Conservation (phyloP, 2,113 vertebrate genomes). For the Alethe diademata region DNA sequence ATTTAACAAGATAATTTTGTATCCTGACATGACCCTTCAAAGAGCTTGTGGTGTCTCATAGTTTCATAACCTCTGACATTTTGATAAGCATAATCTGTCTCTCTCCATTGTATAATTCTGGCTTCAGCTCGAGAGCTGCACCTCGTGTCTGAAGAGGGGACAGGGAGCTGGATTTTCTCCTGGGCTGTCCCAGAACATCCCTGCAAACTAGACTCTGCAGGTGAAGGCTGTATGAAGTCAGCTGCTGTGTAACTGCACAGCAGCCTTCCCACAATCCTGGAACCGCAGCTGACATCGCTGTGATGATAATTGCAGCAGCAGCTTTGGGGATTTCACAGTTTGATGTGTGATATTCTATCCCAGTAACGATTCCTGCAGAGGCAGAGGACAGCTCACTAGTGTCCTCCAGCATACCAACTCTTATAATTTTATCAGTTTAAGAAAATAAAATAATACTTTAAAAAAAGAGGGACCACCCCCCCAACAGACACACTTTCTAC, state of each 20-base stretch:
- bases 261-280: not conserved
- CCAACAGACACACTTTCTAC: not conserved
- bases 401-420: not conserved
- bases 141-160: not conserved
- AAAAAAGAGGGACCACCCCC: accelerated
- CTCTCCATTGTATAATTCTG: not conserved
- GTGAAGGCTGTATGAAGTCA: not conserved
- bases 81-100: not conserved
- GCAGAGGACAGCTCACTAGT: not conserved
- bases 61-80: not conserved
- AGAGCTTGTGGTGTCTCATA: not conserved
- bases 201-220: not conserved
- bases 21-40: not conserved
- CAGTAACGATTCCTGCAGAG: not conserved
- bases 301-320: not conserved
- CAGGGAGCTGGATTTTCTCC: not conserved
- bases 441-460: not conserved
- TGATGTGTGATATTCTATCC: not conserved
- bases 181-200: not conserved
- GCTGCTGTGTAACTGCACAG: not conserved
- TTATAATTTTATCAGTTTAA: not conserved
- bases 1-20: not conserved
- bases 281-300: accelerated
- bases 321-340: not conserved
- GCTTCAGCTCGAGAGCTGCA: not conserved